These are phyloP conservation scores for Orchesellides sinensis DNA, from an alignment of 2,888 invertebrate species.

Conservation along the genomic window DNA sequence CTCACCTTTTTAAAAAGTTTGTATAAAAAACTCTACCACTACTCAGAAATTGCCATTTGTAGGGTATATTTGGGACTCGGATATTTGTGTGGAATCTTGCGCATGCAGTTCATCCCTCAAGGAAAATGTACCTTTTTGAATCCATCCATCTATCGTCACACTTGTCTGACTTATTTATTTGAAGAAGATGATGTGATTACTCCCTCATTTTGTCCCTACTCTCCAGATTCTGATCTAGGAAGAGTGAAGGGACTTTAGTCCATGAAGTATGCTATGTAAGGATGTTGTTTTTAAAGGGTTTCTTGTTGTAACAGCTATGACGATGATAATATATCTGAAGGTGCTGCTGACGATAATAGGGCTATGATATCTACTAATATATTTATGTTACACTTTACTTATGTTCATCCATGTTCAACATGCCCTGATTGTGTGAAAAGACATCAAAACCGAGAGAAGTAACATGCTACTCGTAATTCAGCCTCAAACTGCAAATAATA, in stretches of 20 bases:
- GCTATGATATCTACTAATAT: constrained; percentile 43
- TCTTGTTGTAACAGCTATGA: constrained; percentile 9
- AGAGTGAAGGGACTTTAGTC: neutral
- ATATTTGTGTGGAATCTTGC: too few species aligned
- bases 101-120: too few species aligned
- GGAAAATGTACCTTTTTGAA: too few species aligned
- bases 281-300: constrained; percentile 8
- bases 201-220: constrained; percentile 39
- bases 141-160: constrained; percentile 35
- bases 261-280: neutral
- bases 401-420: constrained; percentile 39
- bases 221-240: constrained; percentile 31
- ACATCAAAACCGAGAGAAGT: neutral
- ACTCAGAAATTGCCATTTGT: too few species aligned
- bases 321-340: constrained; percentile 21
- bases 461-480: constrained; percentile 26
- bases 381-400: constrained; percentile 42
- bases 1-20: too few species aligned
- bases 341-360: constrained; percentile 46
- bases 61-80: too few species aligned
- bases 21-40: too few species aligned
- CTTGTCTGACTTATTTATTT: constrained; percentile 48
- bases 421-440: neutral
- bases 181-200: constrained; percentile 50
- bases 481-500: constrained; percentile 31